Evolutionary conservation across 2,797 vertebrate genomes (phyloP).

Genomic region (Notoglanidium macrostoma): DNA sequence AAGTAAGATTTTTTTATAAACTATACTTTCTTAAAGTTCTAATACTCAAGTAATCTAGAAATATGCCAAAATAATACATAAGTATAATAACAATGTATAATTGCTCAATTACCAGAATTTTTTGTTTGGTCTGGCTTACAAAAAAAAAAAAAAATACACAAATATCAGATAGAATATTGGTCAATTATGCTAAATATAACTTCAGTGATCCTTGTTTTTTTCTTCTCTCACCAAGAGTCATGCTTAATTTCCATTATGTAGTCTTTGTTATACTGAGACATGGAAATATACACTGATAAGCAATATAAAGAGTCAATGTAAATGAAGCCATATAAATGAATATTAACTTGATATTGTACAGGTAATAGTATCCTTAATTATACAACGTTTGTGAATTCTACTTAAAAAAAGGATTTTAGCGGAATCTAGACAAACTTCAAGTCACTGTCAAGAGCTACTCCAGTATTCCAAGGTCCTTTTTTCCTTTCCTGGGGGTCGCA

Average conservation of each 20-base stretch:
- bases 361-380: not conserved
- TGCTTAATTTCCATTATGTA: not conserved
- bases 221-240: not conserved
- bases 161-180: not conserved
- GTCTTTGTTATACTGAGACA: not conserved
- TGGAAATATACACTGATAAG: not conserved
- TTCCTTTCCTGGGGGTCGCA: conserved; percentile 1
- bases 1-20: not conserved
- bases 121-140: not conserved
- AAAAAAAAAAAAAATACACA: not conserved
- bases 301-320: not conserved
- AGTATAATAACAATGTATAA: not conserved
- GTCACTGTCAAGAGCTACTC: not conserved
- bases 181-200: not conserved
- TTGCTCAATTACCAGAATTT: not conserved
- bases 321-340: not conserved
- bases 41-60: not conserved
- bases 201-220: not conserved
- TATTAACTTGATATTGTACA: not conserved
- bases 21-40: not conserved
- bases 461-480: not conserved
- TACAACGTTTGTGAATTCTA: not conserved
- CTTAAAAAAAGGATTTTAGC: not conserved
- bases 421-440: not conserved
- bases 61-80: not conserved